Conservation (phyloP, 2,888 invertebrate genomes). For the Oligia fasciuncula region DNA sequence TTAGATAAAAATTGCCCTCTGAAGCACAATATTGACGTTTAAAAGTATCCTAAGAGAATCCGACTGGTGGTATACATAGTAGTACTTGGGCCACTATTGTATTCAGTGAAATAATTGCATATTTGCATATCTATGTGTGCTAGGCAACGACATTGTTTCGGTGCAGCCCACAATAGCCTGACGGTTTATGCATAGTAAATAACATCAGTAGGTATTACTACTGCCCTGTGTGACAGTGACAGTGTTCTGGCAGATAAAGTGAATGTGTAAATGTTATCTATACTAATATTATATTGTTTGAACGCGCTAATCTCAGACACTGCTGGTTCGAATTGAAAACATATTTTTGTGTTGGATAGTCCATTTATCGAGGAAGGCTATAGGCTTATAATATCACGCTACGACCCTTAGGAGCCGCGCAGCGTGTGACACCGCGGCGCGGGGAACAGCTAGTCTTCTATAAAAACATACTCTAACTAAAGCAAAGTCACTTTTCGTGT, state of each 20-base stretch:
- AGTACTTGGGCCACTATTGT: slow-evolving; percentile 40
- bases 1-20: background rate
- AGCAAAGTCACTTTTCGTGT: too few species aligned
- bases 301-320: too few species aligned
- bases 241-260: background rate
- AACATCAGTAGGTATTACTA: slow-evolving; percentile 1
- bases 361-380: too few species aligned
- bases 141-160: slow-evolving; percentile 58
- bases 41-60: background rate
- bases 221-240: background rate
- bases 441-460: too few species aligned
- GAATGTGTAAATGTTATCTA: too few species aligned
- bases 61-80: background rate
- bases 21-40: background rate
- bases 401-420: too few species aligned
- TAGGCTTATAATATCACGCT: too few species aligned
- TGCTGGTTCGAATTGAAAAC: too few species aligned
- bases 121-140: slow-evolving; percentile 58
- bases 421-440: too few species aligned
- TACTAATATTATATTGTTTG: too few species aligned
- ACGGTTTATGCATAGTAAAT: slow-evolving; percentile 42
- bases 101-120: slow-evolving; percentile 43
- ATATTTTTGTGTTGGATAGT: too few species aligned
- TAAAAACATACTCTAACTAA: too few species aligned
- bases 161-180: slow-evolving; percentile 47